A percentile compares a stretch with the other conserved stretches of the same genome.
These are phyloP conservation scores for Anisognathus igniventris DNA, from an alignment of 2,797 vertebrate genomes.

Conservation along the genomic window DNA sequence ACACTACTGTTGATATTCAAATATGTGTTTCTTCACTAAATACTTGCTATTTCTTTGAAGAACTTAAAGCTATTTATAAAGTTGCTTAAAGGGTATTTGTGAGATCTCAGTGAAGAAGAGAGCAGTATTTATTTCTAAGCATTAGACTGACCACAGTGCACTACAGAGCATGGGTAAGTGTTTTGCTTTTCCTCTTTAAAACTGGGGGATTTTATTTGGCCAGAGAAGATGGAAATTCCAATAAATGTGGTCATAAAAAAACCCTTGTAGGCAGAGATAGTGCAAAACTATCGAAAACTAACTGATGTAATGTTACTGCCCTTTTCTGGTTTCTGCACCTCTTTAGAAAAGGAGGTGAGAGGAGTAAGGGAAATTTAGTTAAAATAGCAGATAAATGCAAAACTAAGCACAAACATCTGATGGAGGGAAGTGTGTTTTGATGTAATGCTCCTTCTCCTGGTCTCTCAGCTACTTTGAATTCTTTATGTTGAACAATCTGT, in stretches of 20 bases:
- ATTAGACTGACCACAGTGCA: not conserved
- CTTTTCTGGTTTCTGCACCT: not conserved
- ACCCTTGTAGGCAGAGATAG: not conserved
- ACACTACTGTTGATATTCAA: not conserved
- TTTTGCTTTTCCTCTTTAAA: not conserved
- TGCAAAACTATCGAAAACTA: not conserved
- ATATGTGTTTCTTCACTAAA: not conserved
- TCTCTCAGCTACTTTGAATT: not conserved
- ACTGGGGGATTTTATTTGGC: not conserved
- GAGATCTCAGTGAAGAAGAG: not conserved
- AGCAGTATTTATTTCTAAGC: not conserved
- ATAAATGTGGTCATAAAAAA: not conserved
- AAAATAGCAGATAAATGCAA: not conserved
- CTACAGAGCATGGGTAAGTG: not conserved
- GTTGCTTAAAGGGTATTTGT: not conserved
- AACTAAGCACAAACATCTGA: not conserved
- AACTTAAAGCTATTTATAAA: not conserved
- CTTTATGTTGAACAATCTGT: conserved; percentile 3
- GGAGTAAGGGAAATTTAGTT: not conserved
- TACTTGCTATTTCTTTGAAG: not conserved
- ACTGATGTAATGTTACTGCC: not conserved
- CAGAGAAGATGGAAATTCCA: not conserved
- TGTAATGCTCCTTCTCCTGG: not conserved
- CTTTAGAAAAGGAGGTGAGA: not conserved
- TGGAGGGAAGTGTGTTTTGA: not conserved